These are phyloP conservation scores for Myotis planiceps DNA, from an alignment of 2,797 vertebrate genomes.

Conservation along the genomic window DNA sequence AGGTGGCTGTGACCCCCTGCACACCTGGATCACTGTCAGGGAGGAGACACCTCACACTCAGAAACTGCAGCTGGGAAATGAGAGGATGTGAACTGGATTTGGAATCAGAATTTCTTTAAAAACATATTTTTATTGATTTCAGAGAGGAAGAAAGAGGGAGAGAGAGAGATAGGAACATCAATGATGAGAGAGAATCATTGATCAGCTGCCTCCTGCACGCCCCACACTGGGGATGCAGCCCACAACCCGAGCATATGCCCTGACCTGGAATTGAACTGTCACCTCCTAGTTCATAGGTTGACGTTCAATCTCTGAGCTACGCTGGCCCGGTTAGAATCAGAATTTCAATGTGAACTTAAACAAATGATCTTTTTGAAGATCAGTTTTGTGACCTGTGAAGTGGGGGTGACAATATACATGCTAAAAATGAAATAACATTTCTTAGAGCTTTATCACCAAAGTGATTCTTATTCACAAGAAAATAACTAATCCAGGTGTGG, in stretches of 20 bases:
- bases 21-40: background rate
- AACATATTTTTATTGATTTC: no score
- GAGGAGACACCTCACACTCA: background rate
- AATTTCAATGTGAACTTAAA: background rate
- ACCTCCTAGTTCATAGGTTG: no score
- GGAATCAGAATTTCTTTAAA: background rate
- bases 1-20: background rate
- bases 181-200: no score
- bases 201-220: no score
- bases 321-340: background rate
- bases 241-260: no score
- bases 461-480: background rate
- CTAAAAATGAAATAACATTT: background rate
- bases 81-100: background rate
- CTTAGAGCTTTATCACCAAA: background rate
- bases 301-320: no score
- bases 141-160: no score
- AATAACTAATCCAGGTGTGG: background rate
- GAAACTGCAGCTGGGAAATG: background rate
- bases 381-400: background rate
- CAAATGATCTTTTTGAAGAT: background rate
- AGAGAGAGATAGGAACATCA: no score
- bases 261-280: no score
- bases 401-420: background rate
- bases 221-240: no score